Evolutionary conservation across 35 echinoderm and acorn worm genomes (phyloP).

Genomic region (Ophioderma brevispina): DNA sequence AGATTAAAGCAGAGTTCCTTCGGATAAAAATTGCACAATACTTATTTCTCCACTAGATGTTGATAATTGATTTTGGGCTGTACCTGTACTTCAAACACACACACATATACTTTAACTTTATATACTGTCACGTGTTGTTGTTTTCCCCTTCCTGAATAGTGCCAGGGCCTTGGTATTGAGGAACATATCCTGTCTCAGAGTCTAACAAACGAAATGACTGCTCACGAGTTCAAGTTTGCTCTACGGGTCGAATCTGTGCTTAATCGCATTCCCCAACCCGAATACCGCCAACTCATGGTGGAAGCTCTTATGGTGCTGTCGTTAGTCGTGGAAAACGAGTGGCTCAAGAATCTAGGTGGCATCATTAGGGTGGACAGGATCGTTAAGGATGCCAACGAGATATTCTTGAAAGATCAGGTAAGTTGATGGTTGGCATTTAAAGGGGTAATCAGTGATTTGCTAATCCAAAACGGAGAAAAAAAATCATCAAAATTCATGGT

Average conservation of each 20-base stretch:
- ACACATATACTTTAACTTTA: too few species aligned
- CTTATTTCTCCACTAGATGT: too few species aligned
- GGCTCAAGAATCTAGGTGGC: conserved; percentile 63
- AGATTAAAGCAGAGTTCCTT: too few species aligned
- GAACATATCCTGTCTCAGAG: conserved; percentile 69
- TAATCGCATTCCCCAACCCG: conserved; percentile 83
- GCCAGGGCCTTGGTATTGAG: conserved; percentile 68
- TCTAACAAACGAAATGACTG: conserved; percentile 89
- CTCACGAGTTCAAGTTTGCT: conserved; percentile 94
- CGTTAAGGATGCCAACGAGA: conserved; percentile 74
- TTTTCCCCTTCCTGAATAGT: conserved; percentile 19
- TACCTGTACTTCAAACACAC: too few species aligned
- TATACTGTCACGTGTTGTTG: too few species aligned
- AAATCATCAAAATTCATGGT: too few species aligned
- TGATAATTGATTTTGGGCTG: too few species aligned
- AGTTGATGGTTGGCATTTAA: too few species aligned
- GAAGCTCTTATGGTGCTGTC: conserved; percentile 93
- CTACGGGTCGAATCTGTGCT: conserved; percentile 81
- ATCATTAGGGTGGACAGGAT: conserved; percentile 73
- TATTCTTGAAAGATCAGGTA: conserved; percentile 97
- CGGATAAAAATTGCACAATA: too few species aligned
- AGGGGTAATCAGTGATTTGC: too few species aligned
- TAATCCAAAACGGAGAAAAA: too few species aligned
- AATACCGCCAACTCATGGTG: conserved; percentile 95
- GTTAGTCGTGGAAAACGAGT: conserved; percentile 85